Evolutionary conservation across 2,113 vertebrate genomes (phyloP).

Genomic region (Saccopteryx bilineata): DNA sequence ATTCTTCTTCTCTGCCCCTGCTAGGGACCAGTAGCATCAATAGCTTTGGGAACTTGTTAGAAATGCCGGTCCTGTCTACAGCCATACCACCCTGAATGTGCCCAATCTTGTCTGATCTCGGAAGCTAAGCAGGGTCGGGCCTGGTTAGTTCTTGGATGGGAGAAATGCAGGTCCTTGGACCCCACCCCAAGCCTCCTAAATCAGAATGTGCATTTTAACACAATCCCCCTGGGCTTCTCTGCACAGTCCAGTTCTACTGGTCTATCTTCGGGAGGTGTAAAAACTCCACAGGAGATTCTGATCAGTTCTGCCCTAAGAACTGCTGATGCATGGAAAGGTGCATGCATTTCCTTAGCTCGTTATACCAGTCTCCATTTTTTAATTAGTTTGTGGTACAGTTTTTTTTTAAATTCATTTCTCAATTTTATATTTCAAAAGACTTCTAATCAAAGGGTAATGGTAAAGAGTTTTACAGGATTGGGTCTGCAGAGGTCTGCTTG

Average conservation of each 20-base stretch:
- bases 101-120: too few relatives aligned
- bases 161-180: not conserved
- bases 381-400: not conserved
- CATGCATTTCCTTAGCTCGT: conserved; percentile 49
- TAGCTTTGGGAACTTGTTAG: conserved; percentile 27
- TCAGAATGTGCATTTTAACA: conserved; percentile 11
- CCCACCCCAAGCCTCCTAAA: not conserved
- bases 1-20: not conserved
- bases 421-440: conserved; percentile 23
- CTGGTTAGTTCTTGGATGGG: too few relatives aligned
- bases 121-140: too few relatives aligned
- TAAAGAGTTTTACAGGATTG: conserved; percentile 41
- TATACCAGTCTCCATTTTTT: not conserved
- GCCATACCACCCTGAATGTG: too few relatives aligned
- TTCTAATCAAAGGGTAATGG: not conserved
- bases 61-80: not conserved
- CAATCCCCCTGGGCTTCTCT: not conserved
- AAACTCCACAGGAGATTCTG: not conserved
- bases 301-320: not conserved
- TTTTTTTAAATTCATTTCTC: too few relatives aligned
- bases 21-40: not conserved
- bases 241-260: not conserved
- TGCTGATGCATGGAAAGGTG: not conserved
- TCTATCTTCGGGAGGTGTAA: not conserved
- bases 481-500: not conserved